These are phyloP conservation scores for Augochlorella aurata DNA, from an alignment of 2,888 invertebrate genomes.

Conservation along the genomic window DNA sequence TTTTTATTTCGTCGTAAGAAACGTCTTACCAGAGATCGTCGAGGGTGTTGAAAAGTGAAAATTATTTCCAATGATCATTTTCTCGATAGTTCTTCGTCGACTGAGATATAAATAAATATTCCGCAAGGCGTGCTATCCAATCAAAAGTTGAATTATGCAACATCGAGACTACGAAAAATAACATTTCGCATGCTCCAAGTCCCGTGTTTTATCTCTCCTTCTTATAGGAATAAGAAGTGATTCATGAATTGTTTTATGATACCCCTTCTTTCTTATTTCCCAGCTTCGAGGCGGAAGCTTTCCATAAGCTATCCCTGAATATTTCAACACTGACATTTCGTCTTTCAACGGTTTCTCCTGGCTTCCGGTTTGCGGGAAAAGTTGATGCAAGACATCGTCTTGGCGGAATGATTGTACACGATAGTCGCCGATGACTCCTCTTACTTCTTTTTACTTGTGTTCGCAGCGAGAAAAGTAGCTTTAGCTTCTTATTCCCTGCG, in stretches of 20 bases:
- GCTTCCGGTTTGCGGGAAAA: neutral
- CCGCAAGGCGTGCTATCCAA: neutral
- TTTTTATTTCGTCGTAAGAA: neutral
- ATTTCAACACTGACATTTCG: slow-evolving; percentile 2
- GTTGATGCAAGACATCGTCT: neutral
- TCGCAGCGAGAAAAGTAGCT: neutral
- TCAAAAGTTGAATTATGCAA: neutral
- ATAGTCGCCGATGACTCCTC: neutral
- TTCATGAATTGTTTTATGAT: slow-evolving; percentile 18
- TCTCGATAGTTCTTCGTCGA: no score
- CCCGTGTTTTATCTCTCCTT: neutral
- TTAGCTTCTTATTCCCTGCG: neutral
- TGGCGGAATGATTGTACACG: neutral
- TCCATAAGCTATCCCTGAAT: neutral
- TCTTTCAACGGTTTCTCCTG: neutral
- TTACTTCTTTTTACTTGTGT: neutral
- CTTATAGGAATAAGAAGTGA: neutral
- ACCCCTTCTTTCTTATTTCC: neutral
- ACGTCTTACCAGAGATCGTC: neutral
- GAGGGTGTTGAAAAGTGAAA: neutral
- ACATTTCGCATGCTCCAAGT: neutral
- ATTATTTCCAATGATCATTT: neutral
- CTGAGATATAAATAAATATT: neutral
- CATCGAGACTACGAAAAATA: neutral
- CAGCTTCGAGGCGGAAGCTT: neutral